These are phyloP conservation scores for Platynereis dumerilii DNA, from an alignment of 2,888 invertebrate species.

Conservation along the genomic window DNA sequence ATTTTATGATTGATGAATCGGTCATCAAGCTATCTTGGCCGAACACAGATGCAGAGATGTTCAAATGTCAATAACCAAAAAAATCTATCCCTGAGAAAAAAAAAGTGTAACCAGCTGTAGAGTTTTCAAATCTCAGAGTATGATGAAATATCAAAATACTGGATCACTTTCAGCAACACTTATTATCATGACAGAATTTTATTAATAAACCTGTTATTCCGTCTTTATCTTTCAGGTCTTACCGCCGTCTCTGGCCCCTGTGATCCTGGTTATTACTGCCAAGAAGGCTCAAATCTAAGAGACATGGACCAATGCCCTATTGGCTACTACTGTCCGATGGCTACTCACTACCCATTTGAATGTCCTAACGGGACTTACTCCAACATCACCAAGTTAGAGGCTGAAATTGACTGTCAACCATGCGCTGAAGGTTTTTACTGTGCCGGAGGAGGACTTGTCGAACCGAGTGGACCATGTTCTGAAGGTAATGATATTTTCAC, in stretches of 20 bases:
- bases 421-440: constrained; percentile 57
- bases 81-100: too few relatives aligned
- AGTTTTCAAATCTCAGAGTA: too few relatives aligned
- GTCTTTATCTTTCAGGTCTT: constrained; percentile 41
- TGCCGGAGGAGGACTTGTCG: constrained; percentile 48
- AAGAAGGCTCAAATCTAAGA: constrained; percentile 43
- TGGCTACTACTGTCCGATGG: constrained; percentile 54
- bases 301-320: constrained; percentile 46
- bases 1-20: too few relatives aligned
- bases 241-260: constrained; percentile 52
- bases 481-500: constrained; percentile 42
- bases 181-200: too few relatives aligned
- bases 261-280: constrained; percentile 53
- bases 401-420: constrained; percentile 43
- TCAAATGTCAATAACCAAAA: too few relatives aligned
- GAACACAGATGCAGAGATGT: too few relatives aligned
- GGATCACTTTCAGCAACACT: too few relatives aligned
- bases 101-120: too few relatives aligned
- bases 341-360: constrained; percentile 46
- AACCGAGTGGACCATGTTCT: constrained; percentile 52
- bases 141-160: too few relatives aligned
- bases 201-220: too few relatives aligned
- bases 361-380: constrained; percentile 60
- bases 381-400: constrained; percentile 46
- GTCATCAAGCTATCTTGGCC: too few relatives aligned